Base-by-base conservation (phyloP, 2,888 invertebrate genomes). In the Lampropteryx suffumata region DNA sequence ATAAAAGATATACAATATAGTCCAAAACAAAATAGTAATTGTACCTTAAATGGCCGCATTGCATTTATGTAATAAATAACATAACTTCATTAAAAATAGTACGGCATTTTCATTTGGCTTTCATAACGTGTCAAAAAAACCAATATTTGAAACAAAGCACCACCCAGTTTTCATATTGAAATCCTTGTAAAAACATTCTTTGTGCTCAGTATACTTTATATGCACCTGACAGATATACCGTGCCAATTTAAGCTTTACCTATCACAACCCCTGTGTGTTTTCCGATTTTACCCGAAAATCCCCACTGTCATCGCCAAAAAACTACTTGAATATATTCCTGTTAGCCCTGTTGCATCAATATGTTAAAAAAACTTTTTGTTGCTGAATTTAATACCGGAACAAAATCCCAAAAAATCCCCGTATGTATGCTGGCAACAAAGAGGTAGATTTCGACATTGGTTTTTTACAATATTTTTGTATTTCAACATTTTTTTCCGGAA, bases 401-500 rank as follows among this genome's bases (percentile, higher is more conserved):
- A 53, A 67, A 69, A 69, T 68, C 64, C 62, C 57, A 45, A 64
- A 66, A 70, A 64, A 64, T 46, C 54, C 50, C 50, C 57, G 56
- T 61, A 40, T 55, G 54, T 17, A 24, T 50, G 40, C 44, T 33
- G 29, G 34, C 41, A 39, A 55, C 55, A 59, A 57, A 50, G 37
- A 45, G 55, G 32, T 33, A 43, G 42, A 41, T 46, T 53, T 54
- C 45, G 28, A 45, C 51, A 50, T 44, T 49, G 53, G 46, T 42
- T 29, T 58, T 43, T 64, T 57, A 64, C 65, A 62, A 62, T 55
- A 46, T 57, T 24, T 61, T 67, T 64, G 59, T 64, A 59, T 69
- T 67, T 61, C 57, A 49, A 65, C 50, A 57, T 70, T 72, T 71
- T 71, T 68, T 37, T 32, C 57, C 58, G 54, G 51, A 43, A 58